These are phyloP conservation scores for Rhynchopsitta pachyrhyncha DNA, from an alignment of 2,113 vertebrate genomes.

Conservation along the genomic window DNA sequence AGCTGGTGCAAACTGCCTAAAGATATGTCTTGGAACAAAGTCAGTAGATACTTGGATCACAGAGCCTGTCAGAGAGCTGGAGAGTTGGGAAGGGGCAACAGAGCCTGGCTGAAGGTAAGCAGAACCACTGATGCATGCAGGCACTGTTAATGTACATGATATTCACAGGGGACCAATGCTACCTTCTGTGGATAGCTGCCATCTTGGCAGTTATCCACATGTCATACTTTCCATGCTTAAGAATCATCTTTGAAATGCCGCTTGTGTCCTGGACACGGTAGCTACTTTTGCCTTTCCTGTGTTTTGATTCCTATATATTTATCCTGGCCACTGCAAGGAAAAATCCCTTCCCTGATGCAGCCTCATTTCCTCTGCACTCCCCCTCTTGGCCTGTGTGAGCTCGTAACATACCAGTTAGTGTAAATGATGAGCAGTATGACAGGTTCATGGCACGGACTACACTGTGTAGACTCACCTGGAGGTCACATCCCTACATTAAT, in stretches of 20 bases:
- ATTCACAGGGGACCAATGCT: neutral
- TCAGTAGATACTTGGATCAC: neutral
- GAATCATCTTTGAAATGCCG: neutral
- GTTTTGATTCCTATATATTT: neutral
- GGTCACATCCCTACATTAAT: neutral
- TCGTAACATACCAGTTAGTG: neutral
- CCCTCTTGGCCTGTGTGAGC: neutral
- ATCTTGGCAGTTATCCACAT: neutral
- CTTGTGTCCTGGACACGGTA: neutral
- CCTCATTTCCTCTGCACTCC: neutral
- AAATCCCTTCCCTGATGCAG: neutral
- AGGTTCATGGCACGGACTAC: rapidly evolving
- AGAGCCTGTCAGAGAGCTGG: neutral
- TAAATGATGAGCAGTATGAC: neutral
- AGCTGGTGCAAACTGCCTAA: neutral
- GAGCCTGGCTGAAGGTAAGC: neutral
- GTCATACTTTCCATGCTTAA: neutral
- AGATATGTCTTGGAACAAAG: neutral
- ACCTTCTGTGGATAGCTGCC: neutral
- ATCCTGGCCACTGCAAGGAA: neutral
- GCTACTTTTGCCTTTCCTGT: neutral
- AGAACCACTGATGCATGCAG: neutral
- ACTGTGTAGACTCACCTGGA: neutral
- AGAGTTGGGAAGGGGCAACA: neutral
- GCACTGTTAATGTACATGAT: rapidly evolving